A percentile compares a stretch with the other conserved stretches of the same genome.
These are phyloP conservation scores for Anabacerthia variegaticeps DNA, from an alignment of 2,797 vertebrate species.

Conservation along the genomic window DNA sequence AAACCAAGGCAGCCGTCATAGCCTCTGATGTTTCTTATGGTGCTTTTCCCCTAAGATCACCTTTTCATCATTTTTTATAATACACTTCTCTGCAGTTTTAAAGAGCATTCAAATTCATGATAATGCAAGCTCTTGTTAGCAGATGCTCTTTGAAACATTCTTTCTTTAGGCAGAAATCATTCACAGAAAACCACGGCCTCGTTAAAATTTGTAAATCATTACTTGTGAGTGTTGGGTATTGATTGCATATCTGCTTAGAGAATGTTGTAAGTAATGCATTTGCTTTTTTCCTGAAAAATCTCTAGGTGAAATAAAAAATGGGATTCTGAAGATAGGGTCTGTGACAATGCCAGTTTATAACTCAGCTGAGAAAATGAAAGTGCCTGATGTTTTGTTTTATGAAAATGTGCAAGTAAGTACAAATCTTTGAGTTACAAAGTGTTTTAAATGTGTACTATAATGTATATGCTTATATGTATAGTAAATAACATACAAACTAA, in stretches of 20 bases:
- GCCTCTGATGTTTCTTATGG: neutral
- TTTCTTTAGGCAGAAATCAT: neutral
- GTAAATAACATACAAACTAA: neutral
- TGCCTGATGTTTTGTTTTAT: conserved; percentile 96
- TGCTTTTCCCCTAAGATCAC: neutral
- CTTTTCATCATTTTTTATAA: neutral
- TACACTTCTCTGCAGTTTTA: neutral
- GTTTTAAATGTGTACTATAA: neutral
- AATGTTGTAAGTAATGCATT: neutral
- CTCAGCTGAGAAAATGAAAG: conserved; percentile 88
- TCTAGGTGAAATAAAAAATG: conserved; percentile 84
- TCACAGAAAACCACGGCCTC: neutral
- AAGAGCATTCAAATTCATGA: neutral
- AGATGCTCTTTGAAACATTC: neutral
- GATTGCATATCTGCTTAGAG: neutral
- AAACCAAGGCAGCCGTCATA: neutral
- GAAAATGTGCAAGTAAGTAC: conserved; percentile 91
- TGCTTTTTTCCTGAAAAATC: conserved; percentile 26
- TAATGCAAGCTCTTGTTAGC: neutral
- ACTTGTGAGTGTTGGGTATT: neutral
- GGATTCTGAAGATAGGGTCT: conserved; percentile 87
- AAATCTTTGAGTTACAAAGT: neutral
- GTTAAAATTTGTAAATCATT: neutral
- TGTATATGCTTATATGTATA: neutral
- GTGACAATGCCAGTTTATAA: conserved; percentile 83